Conservation (phyloP, 2,113 vertebrate species). For the Rafetus swinhoei region DNA sequence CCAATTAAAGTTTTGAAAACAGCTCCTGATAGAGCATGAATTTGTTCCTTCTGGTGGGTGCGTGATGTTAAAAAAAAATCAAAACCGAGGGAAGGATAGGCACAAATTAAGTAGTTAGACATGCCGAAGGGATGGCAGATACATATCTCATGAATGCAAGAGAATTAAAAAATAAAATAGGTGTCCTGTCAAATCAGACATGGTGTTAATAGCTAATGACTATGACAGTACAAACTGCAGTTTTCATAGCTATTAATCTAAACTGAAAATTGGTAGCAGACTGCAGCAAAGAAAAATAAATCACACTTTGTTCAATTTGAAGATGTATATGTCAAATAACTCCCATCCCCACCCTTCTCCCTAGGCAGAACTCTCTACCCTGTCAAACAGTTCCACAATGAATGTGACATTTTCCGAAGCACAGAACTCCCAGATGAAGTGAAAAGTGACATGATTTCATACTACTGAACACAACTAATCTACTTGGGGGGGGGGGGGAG, state of each 20-base stretch:
- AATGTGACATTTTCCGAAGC: conserved; percentile 23
- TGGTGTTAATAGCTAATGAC: conserved; percentile 62
- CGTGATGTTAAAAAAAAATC: conserved; percentile 37
- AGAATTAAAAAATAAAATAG: conserved; percentile 54
- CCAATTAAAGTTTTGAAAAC: conserved; percentile 9
- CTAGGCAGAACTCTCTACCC: background rate
- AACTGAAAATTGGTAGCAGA: conserved; percentile 67
- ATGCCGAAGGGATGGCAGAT: conserved; percentile 44
- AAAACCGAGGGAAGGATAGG: conserved; percentile 25
- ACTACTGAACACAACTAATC: conserved; percentile 52
- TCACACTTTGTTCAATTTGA: conserved; percentile 42
- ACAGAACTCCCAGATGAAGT: conserved; percentile 34
- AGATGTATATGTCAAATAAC: conserved; percentile 50
- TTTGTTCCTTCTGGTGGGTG: conserved; percentile 13
- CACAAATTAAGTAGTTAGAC: conserved; percentile 56
- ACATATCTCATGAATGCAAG: conserved; percentile 48
- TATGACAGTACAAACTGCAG: conserved; percentile 60
- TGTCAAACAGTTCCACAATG: background rate
- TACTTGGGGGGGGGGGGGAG: conserved; percentile 8
- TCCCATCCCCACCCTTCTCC: conserved; percentile 17
- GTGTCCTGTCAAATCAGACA: conserved; percentile 66
- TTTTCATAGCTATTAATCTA: conserved; percentile 69
- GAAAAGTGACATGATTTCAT: conserved; percentile 41
- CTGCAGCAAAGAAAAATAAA: conserved; percentile 65
- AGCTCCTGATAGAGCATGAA: background rate